Evolutionary conservation across 1,140 invertebrate species (phyloP).

Genomic region (Polypedilum pembai): DNA sequence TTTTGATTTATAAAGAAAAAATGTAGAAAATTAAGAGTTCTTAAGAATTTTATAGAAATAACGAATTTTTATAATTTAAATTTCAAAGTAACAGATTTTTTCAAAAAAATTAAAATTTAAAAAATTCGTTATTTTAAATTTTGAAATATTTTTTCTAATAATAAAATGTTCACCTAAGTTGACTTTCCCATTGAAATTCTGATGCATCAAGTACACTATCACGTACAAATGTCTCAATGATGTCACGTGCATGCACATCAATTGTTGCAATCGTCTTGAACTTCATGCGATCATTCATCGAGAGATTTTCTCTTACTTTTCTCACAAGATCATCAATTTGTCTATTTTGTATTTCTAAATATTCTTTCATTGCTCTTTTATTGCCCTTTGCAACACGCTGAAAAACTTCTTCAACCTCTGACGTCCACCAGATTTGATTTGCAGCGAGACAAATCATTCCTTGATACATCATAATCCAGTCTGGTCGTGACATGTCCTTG

Average conservation of each 20-base stretch:
- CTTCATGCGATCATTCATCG: conserved; percentile 74
- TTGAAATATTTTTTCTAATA: neutral
- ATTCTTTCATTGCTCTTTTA: conserved; percentile 83
- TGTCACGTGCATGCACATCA: conserved; percentile 83
- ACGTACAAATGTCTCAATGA: conserved; percentile 77
- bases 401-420: conserved; percentile 85
- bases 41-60: too few relatives aligned
- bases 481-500: conserved; percentile 49
- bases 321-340: conserved; percentile 79
- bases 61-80: neutral
- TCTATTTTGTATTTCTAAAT: conserved; percentile 66
- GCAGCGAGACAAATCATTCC: conserved; percentile 80
- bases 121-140: neutral
- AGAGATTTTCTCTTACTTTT: conserved; percentile 55
- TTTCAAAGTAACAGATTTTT: neutral
- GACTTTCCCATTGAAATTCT: conserved; percentile 90
- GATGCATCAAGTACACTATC: conserved; percentile 73
- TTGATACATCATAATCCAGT: conserved; percentile 83
- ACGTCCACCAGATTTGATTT: conserved; percentile 90
- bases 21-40: too few relatives aligned
- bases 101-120: neutral
- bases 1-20: too few relatives aligned
- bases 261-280: conserved; percentile 82
- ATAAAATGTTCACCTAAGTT: conserved; percentile 49
- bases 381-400: conserved; percentile 63